Base-by-base conservation (phyloP, 2,888 invertebrate genomes). In the Micropterix aruncella region DNA sequence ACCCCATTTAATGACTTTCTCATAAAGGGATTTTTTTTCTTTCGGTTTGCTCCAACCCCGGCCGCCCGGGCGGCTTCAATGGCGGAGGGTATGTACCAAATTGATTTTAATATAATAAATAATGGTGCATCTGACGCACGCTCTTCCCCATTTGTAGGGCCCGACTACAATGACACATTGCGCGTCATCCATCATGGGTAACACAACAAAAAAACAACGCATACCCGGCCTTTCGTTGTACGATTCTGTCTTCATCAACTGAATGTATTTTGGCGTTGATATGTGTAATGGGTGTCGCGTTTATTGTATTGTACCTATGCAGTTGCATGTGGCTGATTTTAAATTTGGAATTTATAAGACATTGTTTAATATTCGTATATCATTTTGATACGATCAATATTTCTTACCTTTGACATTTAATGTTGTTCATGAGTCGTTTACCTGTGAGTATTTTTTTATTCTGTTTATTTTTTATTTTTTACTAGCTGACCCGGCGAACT, bases 71-170 rank as follows among this genome's bases (percentile, higher is more conserved):
- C 53, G 58, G 57, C 60, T 57, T 52, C 54, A 54, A 55, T 54
- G 51, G 56, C n/a, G n/a, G n/a, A n/a, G 57, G 65, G 65, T 66
- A 66, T 66, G 67, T 66, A 61, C 65, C 60, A 66, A 69, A 70
- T 69, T 69, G 69, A 69, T 68, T 69, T 66, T 61, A 67, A 65
- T 66, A 70, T 67, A 69, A 69, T 65, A 65, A 64, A 27, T 27
- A 27, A 27, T 27, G 27, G 27, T 27, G 27, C 27, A 27, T 27
- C 27, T 27, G 27, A 27, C 27, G 27, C 27, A 7, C 12, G 27
- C 27, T 12, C 27, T 27, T 27, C 27, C 27, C 27, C 27, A 27
- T 27, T 5, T 27, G 7, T 27, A 27, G 7, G 5, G 27, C 12
- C n/a, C 27, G 27, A 27, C 27, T 27, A 27, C 27, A 27, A 27